phyloP scores from a whole-genome alignment of 2,113 vertebrate genomes.

The Choloepus hoffmanni region DNA sequence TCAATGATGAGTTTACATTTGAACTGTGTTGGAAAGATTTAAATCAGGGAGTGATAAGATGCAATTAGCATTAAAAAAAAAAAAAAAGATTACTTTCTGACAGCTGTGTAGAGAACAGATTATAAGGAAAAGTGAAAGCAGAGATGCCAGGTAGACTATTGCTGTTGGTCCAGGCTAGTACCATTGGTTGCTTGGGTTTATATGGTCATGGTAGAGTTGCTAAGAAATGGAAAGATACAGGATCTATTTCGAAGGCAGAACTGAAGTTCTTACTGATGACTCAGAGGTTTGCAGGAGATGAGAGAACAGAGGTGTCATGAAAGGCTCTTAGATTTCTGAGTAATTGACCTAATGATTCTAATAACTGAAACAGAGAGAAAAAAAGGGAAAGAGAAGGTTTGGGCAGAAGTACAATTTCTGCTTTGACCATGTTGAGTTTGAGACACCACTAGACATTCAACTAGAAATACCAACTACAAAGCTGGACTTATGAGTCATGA shows the following conservation, averaged over 20 bases:
- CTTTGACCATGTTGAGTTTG: neutral
- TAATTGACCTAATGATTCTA: neutral
- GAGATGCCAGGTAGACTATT: neutral
- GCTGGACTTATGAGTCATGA: neutral
- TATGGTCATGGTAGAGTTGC: neutral
- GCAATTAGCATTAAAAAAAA: neutral
- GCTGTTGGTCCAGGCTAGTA: neutral
- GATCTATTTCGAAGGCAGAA: neutral
- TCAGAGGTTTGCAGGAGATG: neutral
- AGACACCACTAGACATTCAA: conserved; percentile 13
- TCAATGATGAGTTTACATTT: neutral
- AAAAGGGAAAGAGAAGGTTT: neutral
- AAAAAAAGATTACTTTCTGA: neutral
- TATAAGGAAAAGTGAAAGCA: neutral
- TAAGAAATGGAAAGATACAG: neutral
- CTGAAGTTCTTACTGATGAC: neutral
- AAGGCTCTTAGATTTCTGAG: conserved; percentile 2
- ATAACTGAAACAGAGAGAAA: neutral
- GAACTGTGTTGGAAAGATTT: neutral
- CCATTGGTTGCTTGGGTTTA: neutral
- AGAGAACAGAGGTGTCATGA: neutral
- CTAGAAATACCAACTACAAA: conserved; percentile 13
- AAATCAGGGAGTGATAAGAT: neutral
- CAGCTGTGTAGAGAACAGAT: neutral
- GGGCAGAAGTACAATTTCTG: neutral